Evolutionary conservation across 2,888 invertebrate genomes (phyloP).

Genomic region (Nomada fabriciana): DNA sequence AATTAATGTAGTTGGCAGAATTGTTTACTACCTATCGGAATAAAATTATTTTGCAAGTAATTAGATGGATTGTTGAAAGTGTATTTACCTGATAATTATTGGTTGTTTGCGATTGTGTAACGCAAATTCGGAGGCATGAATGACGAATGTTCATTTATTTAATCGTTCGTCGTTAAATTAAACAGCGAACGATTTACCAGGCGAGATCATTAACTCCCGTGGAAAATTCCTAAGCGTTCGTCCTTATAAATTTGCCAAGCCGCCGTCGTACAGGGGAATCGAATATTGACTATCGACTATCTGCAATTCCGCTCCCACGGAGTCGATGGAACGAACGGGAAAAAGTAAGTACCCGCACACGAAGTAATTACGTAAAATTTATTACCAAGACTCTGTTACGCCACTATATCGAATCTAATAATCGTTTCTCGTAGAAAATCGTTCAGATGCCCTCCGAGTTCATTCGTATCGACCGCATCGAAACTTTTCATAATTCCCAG

Average conservation of each 20-base stretch:
- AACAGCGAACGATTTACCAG: background rate
- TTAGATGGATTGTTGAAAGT: no score
- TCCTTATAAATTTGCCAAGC: constrained; percentile 23
- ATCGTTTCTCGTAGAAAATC: constrained; percentile 11
- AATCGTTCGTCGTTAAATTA: background rate
- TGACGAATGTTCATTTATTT: background rate
- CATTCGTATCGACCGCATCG: background rate
- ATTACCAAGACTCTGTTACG: constrained; percentile 11
- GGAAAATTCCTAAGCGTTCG: constrained; percentile 17
- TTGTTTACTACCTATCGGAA: no score
- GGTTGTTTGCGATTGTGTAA: background rate
- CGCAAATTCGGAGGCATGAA: background rate
- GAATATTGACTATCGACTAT: constrained; percentile 32
- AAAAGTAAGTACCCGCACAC: background rate
- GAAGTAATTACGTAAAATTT: constrained; percentile 35
- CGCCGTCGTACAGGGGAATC: constrained; percentile 2
- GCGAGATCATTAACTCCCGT: constrained; percentile 6
- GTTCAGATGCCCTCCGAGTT: background rate
- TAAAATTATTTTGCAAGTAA: no score
- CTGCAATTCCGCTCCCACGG: constrained; percentile 3
- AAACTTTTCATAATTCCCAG: no score
- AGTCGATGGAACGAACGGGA: constrained; percentile 1
- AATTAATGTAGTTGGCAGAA: no score
- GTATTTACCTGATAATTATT: no score
- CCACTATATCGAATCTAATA: constrained; percentile 19